These are phyloP conservation scores for Smittia sp. DNA, from an alignment of 2,888 invertebrate genomes.

Conservation along the genomic window DNA sequence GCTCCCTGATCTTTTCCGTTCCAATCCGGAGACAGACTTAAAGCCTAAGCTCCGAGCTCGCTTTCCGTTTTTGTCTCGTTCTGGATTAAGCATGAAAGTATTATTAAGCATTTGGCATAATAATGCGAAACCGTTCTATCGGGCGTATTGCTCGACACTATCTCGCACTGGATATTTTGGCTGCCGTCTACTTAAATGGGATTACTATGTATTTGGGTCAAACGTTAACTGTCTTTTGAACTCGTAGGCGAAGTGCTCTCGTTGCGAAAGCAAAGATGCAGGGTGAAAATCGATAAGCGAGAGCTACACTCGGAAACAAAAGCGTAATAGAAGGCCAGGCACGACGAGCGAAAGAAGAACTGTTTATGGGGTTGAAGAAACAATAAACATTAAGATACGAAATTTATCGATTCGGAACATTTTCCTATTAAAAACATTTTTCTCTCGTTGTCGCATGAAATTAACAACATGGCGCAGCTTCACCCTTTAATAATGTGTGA, in stretches of 20 bases:
- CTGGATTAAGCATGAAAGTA: background rate
- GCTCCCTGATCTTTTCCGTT: background rate
- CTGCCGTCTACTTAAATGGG: conserved; percentile 13
- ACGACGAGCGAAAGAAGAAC: too few species aligned
- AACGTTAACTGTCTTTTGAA: conserved; percentile 34
- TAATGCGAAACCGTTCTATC: background rate
- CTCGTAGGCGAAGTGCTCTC: background rate
- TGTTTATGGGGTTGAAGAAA: too few species aligned
- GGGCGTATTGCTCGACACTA: background rate
- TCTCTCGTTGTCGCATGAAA: too few species aligned
- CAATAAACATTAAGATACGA: too few species aligned
- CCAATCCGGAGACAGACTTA: too few species aligned
- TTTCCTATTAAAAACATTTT: too few species aligned
- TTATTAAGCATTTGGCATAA: conserved; percentile 16
- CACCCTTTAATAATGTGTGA: too few species aligned
- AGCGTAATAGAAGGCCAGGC: too few species aligned
- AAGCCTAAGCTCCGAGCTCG: too few species aligned
- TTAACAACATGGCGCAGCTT: too few species aligned
- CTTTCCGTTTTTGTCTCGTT: background rate
- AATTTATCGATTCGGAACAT: too few species aligned
- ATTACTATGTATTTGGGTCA: conserved; percentile 39
- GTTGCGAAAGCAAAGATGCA: background rate
- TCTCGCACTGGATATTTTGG: conserved; percentile 16
- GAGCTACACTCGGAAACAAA: too few species aligned
- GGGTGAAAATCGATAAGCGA: background rate